Conservation (phyloP, 2,113 vertebrate species). For the Plotosus lineatus region DNA sequence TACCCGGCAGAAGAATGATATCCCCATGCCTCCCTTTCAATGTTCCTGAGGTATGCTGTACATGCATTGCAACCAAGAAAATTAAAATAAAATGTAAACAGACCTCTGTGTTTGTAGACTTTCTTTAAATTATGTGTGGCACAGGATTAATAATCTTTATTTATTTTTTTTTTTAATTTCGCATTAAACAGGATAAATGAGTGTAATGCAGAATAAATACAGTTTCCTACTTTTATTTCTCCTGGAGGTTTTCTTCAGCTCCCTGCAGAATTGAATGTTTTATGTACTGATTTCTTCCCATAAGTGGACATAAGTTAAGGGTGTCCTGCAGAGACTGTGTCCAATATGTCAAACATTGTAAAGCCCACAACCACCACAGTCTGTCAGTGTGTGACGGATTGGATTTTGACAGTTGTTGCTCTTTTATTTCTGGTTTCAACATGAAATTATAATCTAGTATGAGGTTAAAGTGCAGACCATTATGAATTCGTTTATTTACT, state of each 20-base stretch:
- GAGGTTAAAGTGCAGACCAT: slow-evolving; percentile 27
- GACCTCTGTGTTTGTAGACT: neutral
- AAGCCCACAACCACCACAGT: slow-evolving; percentile 10
- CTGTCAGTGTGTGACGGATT: slow-evolving; percentile 14
- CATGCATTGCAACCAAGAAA: neutral
- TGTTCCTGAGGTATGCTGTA: neutral
- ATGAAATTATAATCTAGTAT: slow-evolving; percentile 29
- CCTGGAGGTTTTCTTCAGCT: slow-evolving; percentile 19
- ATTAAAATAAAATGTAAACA: slow-evolving; percentile 25
- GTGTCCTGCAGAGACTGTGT: slow-evolving; percentile 21
- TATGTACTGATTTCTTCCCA: slow-evolving; percentile 36
- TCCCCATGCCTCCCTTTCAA: neutral
- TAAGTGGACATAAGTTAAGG: slow-evolving; percentile 48
- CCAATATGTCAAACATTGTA: slow-evolving; percentile 19
- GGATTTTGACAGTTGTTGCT: slow-evolving; percentile 18
- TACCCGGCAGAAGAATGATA: no score
- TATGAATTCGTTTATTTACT: neutral
- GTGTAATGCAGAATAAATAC: neutral
- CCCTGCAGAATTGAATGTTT: slow-evolving; percentile 20
- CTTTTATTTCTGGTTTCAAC: neutral
- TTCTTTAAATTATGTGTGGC: slow-evolving; percentile 21
- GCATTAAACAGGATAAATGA: neutral
- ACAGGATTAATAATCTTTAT: neutral
- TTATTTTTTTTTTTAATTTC: neutral
- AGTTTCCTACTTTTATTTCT: slow-evolving; percentile 6